Percentiles rank a stretch among this genome's conserved stretches.
Evolutionary conservation across 1,140 invertebrate genomes (phyloP).

Genomic region (Drosophila murphyi): DNA sequence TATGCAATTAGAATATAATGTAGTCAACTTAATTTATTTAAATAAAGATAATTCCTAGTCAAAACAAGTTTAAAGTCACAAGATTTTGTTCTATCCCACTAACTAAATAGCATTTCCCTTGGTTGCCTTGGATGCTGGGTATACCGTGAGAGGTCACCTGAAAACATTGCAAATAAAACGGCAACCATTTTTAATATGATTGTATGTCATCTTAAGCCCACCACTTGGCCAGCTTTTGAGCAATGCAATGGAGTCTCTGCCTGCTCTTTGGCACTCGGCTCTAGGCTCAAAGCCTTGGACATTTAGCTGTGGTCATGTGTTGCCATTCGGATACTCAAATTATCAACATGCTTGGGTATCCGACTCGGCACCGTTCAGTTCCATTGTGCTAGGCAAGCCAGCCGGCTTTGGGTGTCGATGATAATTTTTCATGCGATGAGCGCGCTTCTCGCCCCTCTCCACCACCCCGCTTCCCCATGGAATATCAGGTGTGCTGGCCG

Average conservation of each 20-base stretch:
- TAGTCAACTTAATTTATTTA: no score
- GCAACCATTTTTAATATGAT: conserved; percentile 83
- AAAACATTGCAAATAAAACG: conserved; percentile 80
- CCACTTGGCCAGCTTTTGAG: conserved; percentile 41
- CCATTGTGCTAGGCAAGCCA: conserved; percentile 50
- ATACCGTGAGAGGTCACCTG: conserved; percentile 65
- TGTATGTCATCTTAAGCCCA: conserved; percentile 81
- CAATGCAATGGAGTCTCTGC: neutral
- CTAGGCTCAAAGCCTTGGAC: conserved; percentile 9
- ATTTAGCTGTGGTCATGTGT: conserved; percentile 49
- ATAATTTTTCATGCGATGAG: conserved; percentile 79
- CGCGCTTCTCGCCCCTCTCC: neutral
- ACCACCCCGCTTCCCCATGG: neutral
- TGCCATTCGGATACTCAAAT: conserved; percentile 81
- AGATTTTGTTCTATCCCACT: neutral
- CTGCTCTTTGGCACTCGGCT: conserved; percentile 1
- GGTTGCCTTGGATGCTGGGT: neutral
- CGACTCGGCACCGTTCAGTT: conserved; percentile 53
- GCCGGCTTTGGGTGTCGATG: conserved; percentile 72
- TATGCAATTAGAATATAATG: no score
- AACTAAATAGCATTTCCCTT: neutral
- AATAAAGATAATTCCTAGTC: no score
- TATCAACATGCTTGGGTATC: conserved; percentile 68
- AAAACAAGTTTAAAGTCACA: no score
- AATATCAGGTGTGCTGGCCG: conserved; percentile 64